phyloP scores from a whole-genome alignment of 2,888 invertebrate genomes.

The Panopea generosa region DNA sequence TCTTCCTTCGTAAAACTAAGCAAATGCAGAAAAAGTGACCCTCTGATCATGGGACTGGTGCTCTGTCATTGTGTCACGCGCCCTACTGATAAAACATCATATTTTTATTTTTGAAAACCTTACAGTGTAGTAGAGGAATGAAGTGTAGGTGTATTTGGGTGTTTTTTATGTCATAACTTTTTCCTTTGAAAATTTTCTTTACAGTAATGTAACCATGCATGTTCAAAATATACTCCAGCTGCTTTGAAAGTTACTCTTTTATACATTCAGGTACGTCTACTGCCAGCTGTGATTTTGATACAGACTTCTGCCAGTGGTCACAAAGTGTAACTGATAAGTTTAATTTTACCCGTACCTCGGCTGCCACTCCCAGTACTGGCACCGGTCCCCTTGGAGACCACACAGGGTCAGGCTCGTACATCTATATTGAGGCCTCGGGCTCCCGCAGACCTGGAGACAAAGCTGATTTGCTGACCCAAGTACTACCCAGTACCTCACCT shows the following conservation, averaged over 20 bases:
- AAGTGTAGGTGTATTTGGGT: too few species aligned
- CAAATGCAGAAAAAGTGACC: too few species aligned
- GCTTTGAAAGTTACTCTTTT: background rate
- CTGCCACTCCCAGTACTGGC: conserved; percentile 58
- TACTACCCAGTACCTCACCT: conserved; percentile 62
- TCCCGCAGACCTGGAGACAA: conserved; percentile 88
- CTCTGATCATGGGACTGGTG: background rate
- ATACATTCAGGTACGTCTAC: background rate
- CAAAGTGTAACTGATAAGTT: conserved; percentile 72
- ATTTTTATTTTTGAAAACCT: too few species aligned
- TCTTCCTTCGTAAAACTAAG: too few species aligned
- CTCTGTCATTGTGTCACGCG: too few species aligned
- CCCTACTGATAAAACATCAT: too few species aligned
- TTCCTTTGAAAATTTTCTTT: too few species aligned
- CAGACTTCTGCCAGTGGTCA: conserved; percentile 73
- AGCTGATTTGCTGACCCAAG: conserved; percentile 85
- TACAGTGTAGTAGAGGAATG: too few species aligned
- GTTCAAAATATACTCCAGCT: too few species aligned
- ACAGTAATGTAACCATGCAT: too few species aligned
- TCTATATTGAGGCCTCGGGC: conserved; percentile 92
- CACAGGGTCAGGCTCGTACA: conserved; percentile 86
- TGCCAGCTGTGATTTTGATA: conserved; percentile 77
- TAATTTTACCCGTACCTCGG: conserved; percentile 74
- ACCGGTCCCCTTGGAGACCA: conserved; percentile 74
- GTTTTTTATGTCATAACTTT: too few species aligned